Evolutionary conservation across 2,113 vertebrate genomes (phyloP), one percentile per base, ranked within the genome.

Genomic region (Microcebus jonahi): DNA sequence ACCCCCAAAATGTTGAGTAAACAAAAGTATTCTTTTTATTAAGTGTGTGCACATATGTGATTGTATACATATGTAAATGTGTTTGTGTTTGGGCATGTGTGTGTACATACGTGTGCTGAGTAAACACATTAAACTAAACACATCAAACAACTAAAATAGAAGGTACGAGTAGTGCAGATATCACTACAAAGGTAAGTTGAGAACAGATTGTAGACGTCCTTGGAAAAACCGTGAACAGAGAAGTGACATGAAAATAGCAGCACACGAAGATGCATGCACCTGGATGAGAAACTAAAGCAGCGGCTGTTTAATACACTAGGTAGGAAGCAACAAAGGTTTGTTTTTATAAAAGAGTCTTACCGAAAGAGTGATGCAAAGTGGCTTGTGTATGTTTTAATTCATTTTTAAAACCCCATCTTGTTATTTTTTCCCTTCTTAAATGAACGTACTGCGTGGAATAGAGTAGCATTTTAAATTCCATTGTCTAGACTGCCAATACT

Each of bases 161-260:
- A 68, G 27, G 34, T 83, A 14, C 50, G 3, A 94, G 20, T 83
- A 73, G 53, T 45, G 8, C 31, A 91, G 31, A 68, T 75, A 94
- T 55, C 17, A 27, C 36, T 71, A 25, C 36, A 76, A 77, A 73
- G 18, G 18, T 84, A 92, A 81, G 27, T 67, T 71, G 39, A 48
- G 29, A 86, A 81, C 39, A 96, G 79, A 90, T 12, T 81, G 29
- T 45, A 48, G 27, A 92, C 48, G 39, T 90, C 59, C 45, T 92
- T 81, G 14, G 70, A 81, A 92, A 95, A n/a, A 59, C 14, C 31
- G 3, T 67, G 85, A 96, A n/a, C n/a, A n/a, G n/a, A n/a, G n/a
- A n/a, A 39, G 11, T 77, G 48, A 90, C 81, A 67, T 88, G 48
- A 95, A 97, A 95, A 90, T 42, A 89, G 42, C 12, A 77, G 12